Conservation (phyloP, 2,113 vertebrate species). For the Chrysemys picta region DNA sequence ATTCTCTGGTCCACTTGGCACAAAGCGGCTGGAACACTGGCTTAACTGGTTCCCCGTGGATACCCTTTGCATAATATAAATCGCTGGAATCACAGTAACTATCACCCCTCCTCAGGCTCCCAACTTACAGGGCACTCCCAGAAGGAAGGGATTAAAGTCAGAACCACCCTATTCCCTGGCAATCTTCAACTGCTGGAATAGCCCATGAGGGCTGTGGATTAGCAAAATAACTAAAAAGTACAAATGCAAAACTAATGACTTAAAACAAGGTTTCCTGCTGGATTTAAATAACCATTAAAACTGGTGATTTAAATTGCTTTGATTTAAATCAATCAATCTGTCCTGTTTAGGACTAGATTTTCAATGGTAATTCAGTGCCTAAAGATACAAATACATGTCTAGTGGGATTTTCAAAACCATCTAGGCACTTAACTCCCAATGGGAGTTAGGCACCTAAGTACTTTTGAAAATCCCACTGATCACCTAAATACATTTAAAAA, state of each 20-base stretch:
- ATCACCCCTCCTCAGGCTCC: accelerated
- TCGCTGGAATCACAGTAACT: background rate
- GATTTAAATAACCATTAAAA: background rate
- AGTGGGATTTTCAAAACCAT: too few species aligned
- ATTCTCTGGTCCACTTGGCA: background rate
- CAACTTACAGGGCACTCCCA: background rate
- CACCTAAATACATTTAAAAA: background rate
- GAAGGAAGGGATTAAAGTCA: background rate
- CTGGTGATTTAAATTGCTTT: too few species aligned
- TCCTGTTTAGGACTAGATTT: background rate
- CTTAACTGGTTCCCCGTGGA: background rate
- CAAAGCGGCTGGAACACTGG: background rate
- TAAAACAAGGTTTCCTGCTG: background rate
- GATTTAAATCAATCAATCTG: background rate
- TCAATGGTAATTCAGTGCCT: background rate
- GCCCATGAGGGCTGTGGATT: background rate
- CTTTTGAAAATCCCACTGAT: too few species aligned
- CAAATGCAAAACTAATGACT: background rate
- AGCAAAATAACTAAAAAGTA: background rate
- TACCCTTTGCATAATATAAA: background rate
- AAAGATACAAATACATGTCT: background rate
- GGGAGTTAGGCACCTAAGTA: too few species aligned
- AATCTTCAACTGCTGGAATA: background rate
- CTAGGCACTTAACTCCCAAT: too few species aligned
- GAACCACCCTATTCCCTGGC: background rate